Evolutionary conservation across 2,888 invertebrate genomes (phyloP), one percentile per base, ranked within the genome.

Genomic region (Unio delphinus): DNA sequence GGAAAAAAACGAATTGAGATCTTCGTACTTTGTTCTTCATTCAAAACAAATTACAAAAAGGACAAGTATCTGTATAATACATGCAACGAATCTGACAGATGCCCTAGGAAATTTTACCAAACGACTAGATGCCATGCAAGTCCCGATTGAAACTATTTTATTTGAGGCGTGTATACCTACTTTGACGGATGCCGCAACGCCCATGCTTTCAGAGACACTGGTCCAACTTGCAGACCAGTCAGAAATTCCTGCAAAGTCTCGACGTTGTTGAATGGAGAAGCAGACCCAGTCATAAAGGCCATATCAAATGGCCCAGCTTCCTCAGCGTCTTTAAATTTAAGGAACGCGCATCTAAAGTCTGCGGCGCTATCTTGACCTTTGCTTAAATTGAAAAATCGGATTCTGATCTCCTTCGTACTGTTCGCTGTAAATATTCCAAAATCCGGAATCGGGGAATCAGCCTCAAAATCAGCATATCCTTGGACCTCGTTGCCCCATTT

Each of bases 401-500:
- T 57, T 28, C 76, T 68, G 57, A 74, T 64, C 28, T 70, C 72
- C 28, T 64, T 70, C 26, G 73, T 68, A n/a, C 67, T 65, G 15
- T 61, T 66, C 28, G 68, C 59, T 26, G 64, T 18, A 55, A 72
- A 74, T 57, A 68, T 18, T 8, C 65, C 60, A n/a, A 67, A 55
- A 23, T 28, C 60, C 26, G 45, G 58, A 5, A 76, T 72, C 3
- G 76, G 76, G 17, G 74, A 72, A 26, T 68, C 55, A 0, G 65
- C 58, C 5, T 57, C 67, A 30, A 70, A 54, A 4, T 67, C 70
- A 18, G 69, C 68, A 54, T 65, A 76, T 8, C 76, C 76, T 61
- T 76, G 76, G 3, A 74, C 68, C 55, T 76, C 76, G 55, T 76
- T 74, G 28, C 76, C 76, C 76, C 76, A 76, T 1, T 69, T 68